Percentiles rank a stretch among this genome's conserved stretches.
phyloP scores from a whole-genome alignment of 1,140 invertebrate species.

The Hyposmocoma kahamanoa region DNA sequence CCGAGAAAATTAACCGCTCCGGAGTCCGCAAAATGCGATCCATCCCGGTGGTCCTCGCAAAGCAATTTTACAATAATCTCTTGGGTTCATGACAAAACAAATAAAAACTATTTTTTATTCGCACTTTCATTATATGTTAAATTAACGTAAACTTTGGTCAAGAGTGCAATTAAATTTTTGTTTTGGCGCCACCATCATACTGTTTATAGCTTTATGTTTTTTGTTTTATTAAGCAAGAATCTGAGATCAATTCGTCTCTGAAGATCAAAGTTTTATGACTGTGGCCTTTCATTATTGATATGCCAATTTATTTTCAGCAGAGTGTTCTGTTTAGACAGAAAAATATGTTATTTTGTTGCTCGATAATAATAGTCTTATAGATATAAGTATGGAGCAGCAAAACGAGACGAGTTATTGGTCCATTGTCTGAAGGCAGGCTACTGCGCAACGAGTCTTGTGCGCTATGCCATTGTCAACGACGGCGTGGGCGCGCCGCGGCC shows the following conservation, averaged over 20 bases:
- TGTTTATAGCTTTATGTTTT: constrained; percentile 27
- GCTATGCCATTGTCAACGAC: constrained; percentile 34
- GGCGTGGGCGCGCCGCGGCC: constrained; percentile 29
- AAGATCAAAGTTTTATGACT: too few relatives aligned
- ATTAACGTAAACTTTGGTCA: not conserved
- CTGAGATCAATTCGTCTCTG: too few relatives aligned
- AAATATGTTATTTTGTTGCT: constrained; percentile 17
- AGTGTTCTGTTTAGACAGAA: constrained; percentile 7
- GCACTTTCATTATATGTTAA: constrained; percentile 15
- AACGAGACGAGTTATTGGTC: constrained; percentile 21
- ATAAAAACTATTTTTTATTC: constrained; percentile 20
- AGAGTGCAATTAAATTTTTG: not conserved
- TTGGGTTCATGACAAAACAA: constrained; percentile 10
- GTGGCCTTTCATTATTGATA: too few relatives aligned
- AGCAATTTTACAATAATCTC: constrained; percentile 15
- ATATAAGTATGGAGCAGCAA: constrained; percentile 1
- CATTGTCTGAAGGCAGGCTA: constrained; percentile 44
- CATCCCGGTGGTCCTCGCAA: constrained; percentile 41
- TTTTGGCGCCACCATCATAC: constrained; percentile 25
- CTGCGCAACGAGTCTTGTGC: constrained; percentile 37
- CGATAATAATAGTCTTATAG: constrained; percentile 17
- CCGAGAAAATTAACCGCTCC: too few relatives aligned
- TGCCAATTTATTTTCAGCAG: too few relatives aligned
- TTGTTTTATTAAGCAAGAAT: too few relatives aligned
- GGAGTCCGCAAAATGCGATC: constrained; percentile 10